Evolutionary conservation across 2,797 vertebrate species (phyloP), one percentile per base, ranked within the genome.

Genomic region (Pseudotriccus pelzelni): DNA sequence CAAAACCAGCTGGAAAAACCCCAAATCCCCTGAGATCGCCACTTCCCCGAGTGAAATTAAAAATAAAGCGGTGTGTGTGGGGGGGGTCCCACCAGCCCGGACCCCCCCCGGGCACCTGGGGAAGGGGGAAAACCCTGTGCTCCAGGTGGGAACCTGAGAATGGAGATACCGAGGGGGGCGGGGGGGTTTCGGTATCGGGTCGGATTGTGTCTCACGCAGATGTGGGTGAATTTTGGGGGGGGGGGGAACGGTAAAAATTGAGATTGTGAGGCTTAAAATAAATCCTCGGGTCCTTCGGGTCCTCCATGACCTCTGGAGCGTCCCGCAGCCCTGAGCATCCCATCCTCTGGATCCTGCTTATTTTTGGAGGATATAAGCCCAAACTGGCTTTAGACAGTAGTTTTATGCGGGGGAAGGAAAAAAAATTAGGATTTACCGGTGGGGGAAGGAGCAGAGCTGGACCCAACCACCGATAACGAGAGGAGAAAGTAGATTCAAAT

Each of bases 141-240:
- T 94, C 44, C 78, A 84, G 76, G 68, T 75, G 17, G 63, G 79
- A 92, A 94, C 92, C 92, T 94, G 94, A 94, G 92, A 91, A 92
- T 4, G 49, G 84, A 90, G 94, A 95, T 85, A 92, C 92, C 84
- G 92, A 91, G 55, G 30, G 20, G 75, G 83, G 41, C 0, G 6
- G 9, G 55, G 53, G 75, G 30, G 49, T 80, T 84, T 94, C 92
- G 87, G 92, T 87, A 94, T 88, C 79, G 1, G 75, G 17, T 49
- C 14, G 72, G 92, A 95, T 95, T 95, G 94, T 95, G 94, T 90
- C 87, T 92, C 87, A 94, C 94, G 92, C 94, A 90, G 92, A 53
- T 84, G 91, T 34, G 86, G 86, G 63, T 5, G 34, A 47, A 64
- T 14, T 58, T 32, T 12, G 12, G 25, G 25, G 16, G 11, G 25